phyloP scores from a whole-genome alignment of 2,888 invertebrate species.

The Antheraea assamensis region DNA sequence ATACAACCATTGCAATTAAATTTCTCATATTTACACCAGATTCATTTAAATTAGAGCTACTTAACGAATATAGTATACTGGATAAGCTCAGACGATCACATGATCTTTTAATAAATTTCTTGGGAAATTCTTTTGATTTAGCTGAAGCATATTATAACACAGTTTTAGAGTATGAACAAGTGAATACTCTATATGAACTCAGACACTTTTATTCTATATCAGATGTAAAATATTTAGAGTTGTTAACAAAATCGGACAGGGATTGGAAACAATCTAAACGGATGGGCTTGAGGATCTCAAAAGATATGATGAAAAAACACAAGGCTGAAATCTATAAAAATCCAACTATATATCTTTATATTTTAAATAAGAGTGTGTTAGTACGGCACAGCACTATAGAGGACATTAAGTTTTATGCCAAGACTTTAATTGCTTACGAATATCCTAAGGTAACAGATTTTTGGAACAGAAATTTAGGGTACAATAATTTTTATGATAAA shows the following conservation, averaged over 20 bases:
- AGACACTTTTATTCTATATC: conserved; percentile 37
- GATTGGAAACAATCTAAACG: background rate
- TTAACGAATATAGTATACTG: background rate
- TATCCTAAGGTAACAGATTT: conserved; percentile 31
- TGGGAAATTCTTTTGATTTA: conserved; percentile 43
- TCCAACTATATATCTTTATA: conserved; percentile 43
- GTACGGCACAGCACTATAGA: conserved; percentile 39
- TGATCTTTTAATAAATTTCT: conserved; percentile 28
- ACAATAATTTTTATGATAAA: conserved; percentile 35
- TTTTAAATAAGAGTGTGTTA: conserved; percentile 40
- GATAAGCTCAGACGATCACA: background rate
- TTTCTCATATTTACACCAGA: conserved; percentile 30
- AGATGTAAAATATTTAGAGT: conserved; percentile 46
- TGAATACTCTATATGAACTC: conserved; percentile 19
- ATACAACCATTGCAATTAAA: conserved; percentile 36
- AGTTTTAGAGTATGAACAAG: background rate
- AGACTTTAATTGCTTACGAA: conserved; percentile 40
- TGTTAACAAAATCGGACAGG: conserved; percentile 44
- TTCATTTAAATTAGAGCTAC: conserved; percentile 1
- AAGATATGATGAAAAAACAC: conserved; percentile 50
- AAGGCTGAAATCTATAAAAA: conserved; percentile 48
- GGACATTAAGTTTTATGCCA: conserved; percentile 48
- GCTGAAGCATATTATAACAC: conserved; percentile 26
- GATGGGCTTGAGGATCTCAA: conserved; percentile 47
- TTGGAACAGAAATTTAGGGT: no score